Evolutionary conservation across 2,888 invertebrate species (phyloP), one percentile per base, ranked within the genome.

Genomic region (Abscondita cerata): DNA sequence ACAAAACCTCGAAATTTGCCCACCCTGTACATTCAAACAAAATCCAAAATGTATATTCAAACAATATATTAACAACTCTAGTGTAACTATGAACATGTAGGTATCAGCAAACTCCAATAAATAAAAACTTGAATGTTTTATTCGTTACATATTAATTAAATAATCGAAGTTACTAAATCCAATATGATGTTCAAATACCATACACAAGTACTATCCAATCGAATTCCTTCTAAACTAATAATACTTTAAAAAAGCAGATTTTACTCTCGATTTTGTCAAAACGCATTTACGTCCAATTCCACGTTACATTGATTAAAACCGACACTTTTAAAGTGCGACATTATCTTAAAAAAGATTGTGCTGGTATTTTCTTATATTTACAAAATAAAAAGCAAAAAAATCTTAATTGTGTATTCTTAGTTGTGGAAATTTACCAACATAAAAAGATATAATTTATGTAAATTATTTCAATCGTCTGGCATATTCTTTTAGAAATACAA

Each of bases 401-500:
- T 57, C 33, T 46, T 52, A 62, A 62, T 61, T 40, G 46, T 51
- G 41, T 52, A 15, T 34, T 36, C 20, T 52, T 46, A 55, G 34
- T 38, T 55, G 36, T 36, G 46, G 36, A 47, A 59, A 31, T 50
- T 47, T 41, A 16, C 16, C 33, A 41, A 40, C 4, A 46, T 13
- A 62, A 59, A 52, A 58, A 41, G 11, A 2, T 44, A 18, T n/a
- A 19, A 41, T 51, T 58, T 46, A 63, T 48, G 56, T 56, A 60
- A 47, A 55, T 64, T 44, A 60, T 46, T 62, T 74, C 55, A 66
- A 60, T 57, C 60, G 38, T 57, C 48, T 53, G 56, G 40, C 58
- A 59, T 47, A 61, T 68, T 64, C 68, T 65, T 64, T 59, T 57
- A 59, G 63, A 56, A 58, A 64, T 57, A 38, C 34, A 59, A 36